A percentile compares a stretch with the other conserved stretches of the same genome.
phyloP scores from a whole-genome alignment of 1,140 invertebrate genomes.

The Phymastichus coffea region DNA sequence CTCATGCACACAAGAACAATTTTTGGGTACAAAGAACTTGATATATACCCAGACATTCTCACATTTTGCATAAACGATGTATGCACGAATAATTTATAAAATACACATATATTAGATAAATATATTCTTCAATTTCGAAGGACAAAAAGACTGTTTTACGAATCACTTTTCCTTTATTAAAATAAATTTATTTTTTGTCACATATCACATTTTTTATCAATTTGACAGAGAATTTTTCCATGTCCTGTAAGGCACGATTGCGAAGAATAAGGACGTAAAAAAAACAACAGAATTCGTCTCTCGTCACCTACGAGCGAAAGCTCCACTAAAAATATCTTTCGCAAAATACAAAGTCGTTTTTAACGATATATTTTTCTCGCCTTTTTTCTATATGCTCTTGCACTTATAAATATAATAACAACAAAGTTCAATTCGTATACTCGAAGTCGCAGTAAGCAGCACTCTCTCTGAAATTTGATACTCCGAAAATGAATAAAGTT shows the following conservation, averaged over 20 bases:
- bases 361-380: background rate
- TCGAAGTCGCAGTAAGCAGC: conserved; percentile 13
- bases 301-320: conserved; percentile 13
- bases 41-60: background rate
- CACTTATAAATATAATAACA: conserved; percentile 47
- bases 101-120: conserved; percentile 14
- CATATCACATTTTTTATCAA: conserved; percentile 26
- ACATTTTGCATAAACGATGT: conserved; percentile 2
- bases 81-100: background rate
- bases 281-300: background rate
- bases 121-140: conserved; percentile 7
- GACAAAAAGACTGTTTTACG: background rate
- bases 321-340: conserved; percentile 9
- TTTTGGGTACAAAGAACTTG: background rate
- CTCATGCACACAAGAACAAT: conserved; percentile 22
- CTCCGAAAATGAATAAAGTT: too few species aligned
- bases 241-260: conserved; percentile 22
- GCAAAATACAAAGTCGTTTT: conserved; percentile 10
- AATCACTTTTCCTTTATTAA: background rate
- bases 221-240: background rate
- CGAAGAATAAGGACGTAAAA: too few species aligned
- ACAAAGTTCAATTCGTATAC: conserved; percentile 17
- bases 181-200: conserved; percentile 14
- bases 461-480: too few species aligned
- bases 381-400: conserved; percentile 22